A percentile compares a stretch with the other conserved stretches of the same genome.
Conservation (phyloP, 2,888 invertebrate species). For the Catocala fraxini region DNA sequence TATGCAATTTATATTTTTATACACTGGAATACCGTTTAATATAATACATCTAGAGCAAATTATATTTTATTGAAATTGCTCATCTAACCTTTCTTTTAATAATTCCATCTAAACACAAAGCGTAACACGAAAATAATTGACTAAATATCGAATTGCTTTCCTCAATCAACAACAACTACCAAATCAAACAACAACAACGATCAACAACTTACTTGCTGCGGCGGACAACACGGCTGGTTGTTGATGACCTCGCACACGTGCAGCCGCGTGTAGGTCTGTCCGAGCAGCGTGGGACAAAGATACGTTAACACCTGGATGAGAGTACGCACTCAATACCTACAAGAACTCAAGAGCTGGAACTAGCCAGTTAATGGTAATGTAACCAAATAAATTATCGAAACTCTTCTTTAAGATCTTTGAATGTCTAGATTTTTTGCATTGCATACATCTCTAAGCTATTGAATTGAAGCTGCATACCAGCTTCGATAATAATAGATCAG, state of each 20-base stretch:
- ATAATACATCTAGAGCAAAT: too few species aligned
- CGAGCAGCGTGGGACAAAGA: constrained; percentile 80
- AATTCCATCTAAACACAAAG: not conserved
- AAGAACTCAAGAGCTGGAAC: not conserved
- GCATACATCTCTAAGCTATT: too few species aligned
- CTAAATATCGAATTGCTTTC: constrained; percentile 11
- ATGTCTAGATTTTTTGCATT: too few species aligned
- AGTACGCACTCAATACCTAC: constrained; percentile 44
- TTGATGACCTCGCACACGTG: constrained; percentile 96
- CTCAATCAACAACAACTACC: constrained; percentile 50
- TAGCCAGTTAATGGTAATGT: constrained; percentile 6
- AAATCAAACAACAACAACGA: constrained; percentile 29
- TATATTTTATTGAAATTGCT: too few species aligned
- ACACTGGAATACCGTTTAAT: too few species aligned
- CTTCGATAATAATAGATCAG: too few species aligned
- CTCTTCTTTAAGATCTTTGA: too few species aligned
- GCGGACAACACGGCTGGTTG: constrained; percentile 95
- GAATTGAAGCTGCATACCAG: too few species aligned
- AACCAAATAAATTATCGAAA: constrained; percentile 8
- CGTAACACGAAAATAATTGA: not conserved
- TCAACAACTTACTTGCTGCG: constrained; percentile 86
- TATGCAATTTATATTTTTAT: too few species aligned
- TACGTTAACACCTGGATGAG: constrained; percentile 73
- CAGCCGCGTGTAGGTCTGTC: constrained; percentile 96
- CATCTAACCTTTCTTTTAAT: too few species aligned